A percentile compares a stretch with the other conserved stretches of the same genome.
phyloP scores from a whole-genome alignment of 2,888 invertebrate genomes.

The Parasteatoda lunata region DNA sequence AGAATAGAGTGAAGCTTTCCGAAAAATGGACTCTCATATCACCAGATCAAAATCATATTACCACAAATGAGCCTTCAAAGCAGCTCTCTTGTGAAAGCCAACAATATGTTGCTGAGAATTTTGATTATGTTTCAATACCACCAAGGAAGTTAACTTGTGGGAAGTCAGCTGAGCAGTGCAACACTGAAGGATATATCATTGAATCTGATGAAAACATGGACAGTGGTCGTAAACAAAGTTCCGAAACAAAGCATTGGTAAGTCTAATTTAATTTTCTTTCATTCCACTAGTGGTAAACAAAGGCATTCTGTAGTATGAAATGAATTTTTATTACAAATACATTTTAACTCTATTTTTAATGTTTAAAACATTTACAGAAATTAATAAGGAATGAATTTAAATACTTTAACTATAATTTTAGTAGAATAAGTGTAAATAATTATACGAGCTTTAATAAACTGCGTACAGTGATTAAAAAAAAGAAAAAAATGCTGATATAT shows the following conservation, averaged over 20 bases:
- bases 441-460: too few species aligned
- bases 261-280: too few species aligned
- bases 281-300: too few species aligned
- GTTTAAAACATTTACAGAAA: too few species aligned
- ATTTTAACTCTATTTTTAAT: too few species aligned
- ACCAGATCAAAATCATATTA: not conserved
- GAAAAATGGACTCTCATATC: slow-evolving; percentile 23
- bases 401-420: too few species aligned
- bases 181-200: not conserved
- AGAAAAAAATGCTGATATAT: too few species aligned
- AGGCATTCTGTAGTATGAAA: too few species aligned
- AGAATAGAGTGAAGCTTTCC: slow-evolving; percentile 15
- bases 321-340: too few species aligned
- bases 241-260: slow-evolving; percentile 40
- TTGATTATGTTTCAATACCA: not conserved
- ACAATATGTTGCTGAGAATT: not conserved
- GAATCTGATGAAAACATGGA: slow-evolving; percentile 32
- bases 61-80: not conserved
- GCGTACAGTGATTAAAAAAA: too few species aligned
- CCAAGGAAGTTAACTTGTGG: not conserved
- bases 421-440: too few species aligned
- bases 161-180: not conserved
- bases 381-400: too few species aligned
- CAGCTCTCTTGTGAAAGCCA: not conserved
- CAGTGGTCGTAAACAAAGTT: slow-evolving; percentile 27